Conservation (phyloP, 2,113 vertebrate species). For the Spilogale gracilis region DNA sequence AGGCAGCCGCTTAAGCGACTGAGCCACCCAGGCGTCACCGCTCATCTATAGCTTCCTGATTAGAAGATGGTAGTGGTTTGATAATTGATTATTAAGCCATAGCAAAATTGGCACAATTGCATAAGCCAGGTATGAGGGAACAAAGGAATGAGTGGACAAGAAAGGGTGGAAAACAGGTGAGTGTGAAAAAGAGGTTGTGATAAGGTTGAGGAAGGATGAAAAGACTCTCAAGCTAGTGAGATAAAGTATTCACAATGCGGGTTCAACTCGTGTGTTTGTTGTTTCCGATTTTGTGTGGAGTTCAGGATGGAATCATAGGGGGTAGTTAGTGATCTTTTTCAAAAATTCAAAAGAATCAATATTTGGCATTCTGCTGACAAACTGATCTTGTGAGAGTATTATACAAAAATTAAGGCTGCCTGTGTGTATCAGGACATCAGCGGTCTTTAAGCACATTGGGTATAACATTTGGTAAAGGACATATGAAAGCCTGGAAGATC, state of each 20-base stretch:
- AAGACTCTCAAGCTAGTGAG: neutral
- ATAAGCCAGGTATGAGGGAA: neutral
- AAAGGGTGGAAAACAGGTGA: neutral
- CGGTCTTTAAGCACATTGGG: neutral
- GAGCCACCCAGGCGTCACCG: too few species aligned
- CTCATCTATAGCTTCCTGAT: neutral
- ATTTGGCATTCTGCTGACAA: neutral
- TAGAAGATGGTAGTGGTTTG: neutral
- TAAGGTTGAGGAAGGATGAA: neutral
- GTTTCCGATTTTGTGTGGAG: neutral
- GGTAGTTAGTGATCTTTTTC: neutral
- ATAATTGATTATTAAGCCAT: slow-evolving; percentile 27
- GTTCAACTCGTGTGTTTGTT: neutral
- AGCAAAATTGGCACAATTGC: neutral
- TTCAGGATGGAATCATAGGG: neutral
- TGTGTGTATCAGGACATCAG: neutral
- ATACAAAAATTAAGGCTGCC: neutral
- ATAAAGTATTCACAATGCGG: neutral
- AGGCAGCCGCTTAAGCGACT: too few species aligned
- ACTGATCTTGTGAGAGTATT: neutral
- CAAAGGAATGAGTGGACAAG: neutral
- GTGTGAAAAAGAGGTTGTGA: neutral
- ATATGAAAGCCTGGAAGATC: neutral
- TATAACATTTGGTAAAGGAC: neutral
- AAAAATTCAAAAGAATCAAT: neutral